Evolutionary conservation across 30 jellyfish, hydroid and myxozoan species (phyloP), one percentile per base, ranked within the genome.

Genomic region (Aurelia sp.): DNA sequence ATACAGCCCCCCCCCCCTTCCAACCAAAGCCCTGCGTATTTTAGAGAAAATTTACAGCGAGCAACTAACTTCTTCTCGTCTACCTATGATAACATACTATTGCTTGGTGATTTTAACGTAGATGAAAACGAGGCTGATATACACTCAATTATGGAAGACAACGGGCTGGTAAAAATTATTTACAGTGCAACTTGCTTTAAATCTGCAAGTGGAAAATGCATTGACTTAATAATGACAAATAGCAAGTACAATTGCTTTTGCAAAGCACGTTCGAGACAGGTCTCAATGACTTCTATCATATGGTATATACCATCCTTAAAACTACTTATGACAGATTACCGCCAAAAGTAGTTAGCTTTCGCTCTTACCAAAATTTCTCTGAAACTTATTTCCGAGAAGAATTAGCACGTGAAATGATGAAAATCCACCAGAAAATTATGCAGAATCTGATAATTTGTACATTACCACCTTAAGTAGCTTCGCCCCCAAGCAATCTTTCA

Each of bases 291-390:
- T 76, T 76, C 87, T 57, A 76, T 76, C 80, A 60, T 21, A 20
- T 76, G 74, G 76, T 76, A 62, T 76, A 76, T 31, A 53, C 86
- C 38, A 74, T 74, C 76, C 86, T 74, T 50, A 40, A 74, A 55
- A 74, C 79, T 31, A 76, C 74, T 33, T 30, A 0, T 27, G 33
- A 27, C 33, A 27, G 33, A 27, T 27, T 27, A 27, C 33, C 33
- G 2, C 33, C 33, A 27, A 27, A 27, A 27, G 33, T 27, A 0
- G 33, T 27, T 27, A 27, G 33, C 33, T 27, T 27, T 27, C 33
- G 33, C 2, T 27, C 33, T 27, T 27, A 27, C 33, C 33, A 27
- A 27, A 27, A 27, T 27, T 27, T 27, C 33, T 27, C 33, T 2
- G 33, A 27, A 27, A 27, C 33, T 27, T 27, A 27, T 27, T 27